phyloP scores from a whole-genome alignment of 2,113 vertebrate species.

The Carollia perspicillata region DNA sequence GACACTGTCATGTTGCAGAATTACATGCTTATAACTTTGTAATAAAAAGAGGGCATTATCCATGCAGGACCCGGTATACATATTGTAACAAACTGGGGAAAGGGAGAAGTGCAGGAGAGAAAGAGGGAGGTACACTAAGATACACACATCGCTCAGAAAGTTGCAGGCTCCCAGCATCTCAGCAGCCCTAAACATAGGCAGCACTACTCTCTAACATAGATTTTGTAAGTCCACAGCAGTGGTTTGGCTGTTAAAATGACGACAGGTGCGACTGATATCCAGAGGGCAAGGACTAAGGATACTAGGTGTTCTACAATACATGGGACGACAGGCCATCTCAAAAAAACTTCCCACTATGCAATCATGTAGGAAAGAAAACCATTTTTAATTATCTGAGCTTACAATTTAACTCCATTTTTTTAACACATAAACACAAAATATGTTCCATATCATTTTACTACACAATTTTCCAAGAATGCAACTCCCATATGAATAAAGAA shows the following conservation, averaged over 20 bases:
- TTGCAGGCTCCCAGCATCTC: background rate
- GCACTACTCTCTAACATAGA: background rate
- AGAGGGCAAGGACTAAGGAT: background rate
- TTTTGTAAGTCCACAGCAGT: background rate
- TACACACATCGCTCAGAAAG: background rate
- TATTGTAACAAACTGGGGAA: background rate
- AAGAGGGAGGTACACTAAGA: background rate
- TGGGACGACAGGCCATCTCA: background rate
- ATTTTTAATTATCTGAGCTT: background rate
- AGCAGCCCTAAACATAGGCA: background rate
- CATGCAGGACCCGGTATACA: background rate
- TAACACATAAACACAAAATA: constrained; percentile 18
- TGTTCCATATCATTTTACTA: background rate
- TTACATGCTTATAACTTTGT: too few relatives aligned
- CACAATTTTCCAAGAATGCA: constrained; percentile 21
- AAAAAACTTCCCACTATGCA: background rate
- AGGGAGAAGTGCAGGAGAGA: background rate
- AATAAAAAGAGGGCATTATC: too few relatives aligned
- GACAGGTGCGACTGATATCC: background rate
- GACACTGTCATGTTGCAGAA: too few relatives aligned
- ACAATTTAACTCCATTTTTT: constrained; percentile 21
- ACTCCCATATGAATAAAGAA: background rate
- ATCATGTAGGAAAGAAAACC: background rate
- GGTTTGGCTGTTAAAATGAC: background rate
- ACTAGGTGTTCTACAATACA: background rate